Evolutionary conservation across 2,797 vertebrate genomes (phyloP).

Genomic region (Melanitta fusca): DNA sequence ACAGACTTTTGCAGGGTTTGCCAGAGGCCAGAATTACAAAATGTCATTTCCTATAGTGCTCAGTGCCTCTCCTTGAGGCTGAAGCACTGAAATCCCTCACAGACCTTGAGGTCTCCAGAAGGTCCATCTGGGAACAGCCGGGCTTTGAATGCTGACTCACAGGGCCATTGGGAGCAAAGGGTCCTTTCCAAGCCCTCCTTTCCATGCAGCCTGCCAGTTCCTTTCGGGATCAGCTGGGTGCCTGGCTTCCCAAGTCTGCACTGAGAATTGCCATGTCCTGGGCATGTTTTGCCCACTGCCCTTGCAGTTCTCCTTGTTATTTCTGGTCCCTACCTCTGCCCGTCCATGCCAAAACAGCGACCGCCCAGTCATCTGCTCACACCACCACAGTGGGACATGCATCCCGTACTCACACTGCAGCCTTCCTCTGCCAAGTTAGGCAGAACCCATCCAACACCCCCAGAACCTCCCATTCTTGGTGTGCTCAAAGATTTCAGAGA

Average conservation of each 20-base stretch:
- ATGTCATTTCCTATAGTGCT: neutral
- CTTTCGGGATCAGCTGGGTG: neutral
- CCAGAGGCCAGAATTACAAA: neutral
- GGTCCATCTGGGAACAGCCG: neutral
- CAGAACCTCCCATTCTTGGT: neutral
- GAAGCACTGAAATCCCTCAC: neutral
- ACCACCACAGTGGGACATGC: neutral
- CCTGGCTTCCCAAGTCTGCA: fast-evolving
- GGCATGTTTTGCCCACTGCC: neutral
- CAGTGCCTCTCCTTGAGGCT: neutral
- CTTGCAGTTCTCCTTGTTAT: neutral
- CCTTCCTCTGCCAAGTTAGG: neutral
- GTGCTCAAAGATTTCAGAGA: neutral
- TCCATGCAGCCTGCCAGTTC: neutral
- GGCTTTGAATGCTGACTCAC: neutral
- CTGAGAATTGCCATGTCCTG: neutral
- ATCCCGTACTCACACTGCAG: neutral
- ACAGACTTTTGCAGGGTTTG: neutral
- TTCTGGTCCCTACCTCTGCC: neutral
- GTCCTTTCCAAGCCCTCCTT: neutral
- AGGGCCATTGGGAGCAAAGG: neutral
- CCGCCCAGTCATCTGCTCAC: neutral
- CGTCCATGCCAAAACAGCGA: neutral
- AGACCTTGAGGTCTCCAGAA: neutral
- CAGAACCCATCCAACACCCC: neutral